These are phyloP conservation scores for Aphelenchoides bicaudatus DNA, from an alignment of 2,888 invertebrate species.

Conservation along the genomic window DNA sequence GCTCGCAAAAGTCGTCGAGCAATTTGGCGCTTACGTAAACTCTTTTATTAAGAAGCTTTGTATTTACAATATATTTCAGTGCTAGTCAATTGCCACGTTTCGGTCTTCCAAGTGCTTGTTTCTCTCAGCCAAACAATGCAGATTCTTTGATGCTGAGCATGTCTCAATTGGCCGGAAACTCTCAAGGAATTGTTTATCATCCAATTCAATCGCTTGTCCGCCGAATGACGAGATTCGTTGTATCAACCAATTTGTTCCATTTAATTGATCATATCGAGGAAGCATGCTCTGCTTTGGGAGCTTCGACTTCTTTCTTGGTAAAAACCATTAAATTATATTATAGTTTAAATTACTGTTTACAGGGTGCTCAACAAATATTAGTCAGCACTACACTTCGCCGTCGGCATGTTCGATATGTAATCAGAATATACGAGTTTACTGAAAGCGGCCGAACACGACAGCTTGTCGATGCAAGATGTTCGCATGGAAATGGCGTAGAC, in stretches of 20 bases:
- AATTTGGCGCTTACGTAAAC: not conserved
- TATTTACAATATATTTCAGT: too few species aligned
- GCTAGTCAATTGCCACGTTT: too few species aligned
- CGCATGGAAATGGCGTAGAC: slow-evolving; percentile 1
- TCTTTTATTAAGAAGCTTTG: too few species aligned
- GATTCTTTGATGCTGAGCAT: slow-evolving; percentile 7
- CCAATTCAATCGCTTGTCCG: slow-evolving; percentile 77
- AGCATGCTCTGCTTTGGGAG: slow-evolving; percentile 12
- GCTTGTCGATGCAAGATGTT: slow-evolving; percentile 8
- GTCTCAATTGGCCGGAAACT: not conserved
- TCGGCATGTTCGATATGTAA: slow-evolving; percentile 7
- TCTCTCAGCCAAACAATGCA: slow-evolving; percentile 1
- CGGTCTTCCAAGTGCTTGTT: not conserved
- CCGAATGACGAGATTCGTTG: slow-evolving; percentile 88
- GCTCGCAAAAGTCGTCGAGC: too few species aligned
- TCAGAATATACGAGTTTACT: slow-evolving; percentile 12
- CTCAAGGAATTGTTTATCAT: slow-evolving; percentile 64
- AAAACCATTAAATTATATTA: too few species aligned
- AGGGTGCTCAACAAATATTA: not conserved
- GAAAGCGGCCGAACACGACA: not conserved
- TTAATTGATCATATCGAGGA: slow-evolving; percentile 16
- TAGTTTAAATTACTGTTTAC: too few species aligned
- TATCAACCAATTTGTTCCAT: slow-evolving; percentile 65
- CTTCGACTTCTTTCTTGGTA: not conserved
- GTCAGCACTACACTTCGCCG: not conserved